These are phyloP conservation scores for Drosophila barbarae DNA, from an alignment of 2,888 invertebrate genomes.

Conservation along the genomic window DNA sequence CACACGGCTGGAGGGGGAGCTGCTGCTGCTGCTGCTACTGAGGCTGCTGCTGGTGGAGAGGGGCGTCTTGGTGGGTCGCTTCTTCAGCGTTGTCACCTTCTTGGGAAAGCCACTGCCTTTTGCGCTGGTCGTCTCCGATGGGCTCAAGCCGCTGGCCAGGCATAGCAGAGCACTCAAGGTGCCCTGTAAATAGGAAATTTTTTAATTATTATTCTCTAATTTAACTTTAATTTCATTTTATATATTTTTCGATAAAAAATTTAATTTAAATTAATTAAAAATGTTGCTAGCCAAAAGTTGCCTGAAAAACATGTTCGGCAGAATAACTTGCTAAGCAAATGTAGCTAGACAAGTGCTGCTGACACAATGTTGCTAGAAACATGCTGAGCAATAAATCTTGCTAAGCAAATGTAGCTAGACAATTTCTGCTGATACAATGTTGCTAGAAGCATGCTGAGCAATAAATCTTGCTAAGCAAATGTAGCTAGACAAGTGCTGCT, in stretches of 20 bases:
- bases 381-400: no score
- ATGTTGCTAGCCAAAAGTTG: no score
- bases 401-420: no score
- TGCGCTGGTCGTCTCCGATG: slow-evolving; percentile 33
- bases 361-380: no score
- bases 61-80: slow-evolving; percentile 70
- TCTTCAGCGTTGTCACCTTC: slow-evolving; percentile 76
- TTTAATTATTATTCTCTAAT: background rate
- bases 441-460: background rate
- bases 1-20: slow-evolving; percentile 13
- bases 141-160: slow-evolving; percentile 46
- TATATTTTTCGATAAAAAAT: no score
- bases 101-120: slow-evolving; percentile 70
- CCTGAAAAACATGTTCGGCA: background rate
- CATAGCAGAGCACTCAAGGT: slow-evolving; percentile 57
- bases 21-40: slow-evolving; percentile 18
- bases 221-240: no score
- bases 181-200: slow-evolving; percentile 41
- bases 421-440: background rate
- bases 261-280: no score
- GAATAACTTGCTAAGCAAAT: background rate
- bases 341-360: no score
- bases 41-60: slow-evolving; percentile 19
- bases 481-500: background rate
- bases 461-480: background rate